Base-by-base conservation (phyloP, 2,797 vertebrate species). In the Gobionotothen gibberifrons region DNA sequence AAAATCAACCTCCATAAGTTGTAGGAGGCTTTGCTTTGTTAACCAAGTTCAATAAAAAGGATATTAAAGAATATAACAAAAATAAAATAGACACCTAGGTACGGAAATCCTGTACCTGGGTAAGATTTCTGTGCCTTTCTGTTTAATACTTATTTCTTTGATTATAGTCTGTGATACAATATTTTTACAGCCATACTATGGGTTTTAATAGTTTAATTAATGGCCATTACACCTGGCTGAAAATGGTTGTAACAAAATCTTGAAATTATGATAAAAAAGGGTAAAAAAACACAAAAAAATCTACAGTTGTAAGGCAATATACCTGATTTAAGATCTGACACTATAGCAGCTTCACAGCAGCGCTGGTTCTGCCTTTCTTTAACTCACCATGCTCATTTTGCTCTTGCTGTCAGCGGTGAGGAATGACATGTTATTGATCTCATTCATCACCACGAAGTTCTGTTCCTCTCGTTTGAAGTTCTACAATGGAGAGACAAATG, bases 351-450 rank as follows among this genome's bases (percentile, higher is more conserved):
- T 13, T 9, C 15, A 12, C 9, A 40, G 40, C 17, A 43, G 32
- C 49, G 6, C n/a, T 32, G 13, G 2, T 39, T 60, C 70, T 39
- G 57, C 60, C 43, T 62, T 16, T n/a, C 2, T 17, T 32, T 9
- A 4, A 70, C 94, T 91, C 76, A 97, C 97, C 96, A 97, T 99
- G 90, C 96, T 97, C 97, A 99, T 98, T 90, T 99, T 99, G 91
- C 97, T 99, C 85, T 98, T 98, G 93, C 96, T 99, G 92, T 99
- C 97, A 0, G 97, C 97, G 0, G 97, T 99, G 83, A 99, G 95
- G 89, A 99, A 99, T n/a, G 97, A 97, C 97, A 99, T 99, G 92
- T 99, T 99, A 93, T 99, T 99, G 89, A 99, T 99, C 91, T 99
- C 97, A 36, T 98, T 98, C 90, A 97, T 97, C 81, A 98, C 97